Conservation (phyloP, 2,113 vertebrate species). For the Uropsilus gracilis region DNA sequence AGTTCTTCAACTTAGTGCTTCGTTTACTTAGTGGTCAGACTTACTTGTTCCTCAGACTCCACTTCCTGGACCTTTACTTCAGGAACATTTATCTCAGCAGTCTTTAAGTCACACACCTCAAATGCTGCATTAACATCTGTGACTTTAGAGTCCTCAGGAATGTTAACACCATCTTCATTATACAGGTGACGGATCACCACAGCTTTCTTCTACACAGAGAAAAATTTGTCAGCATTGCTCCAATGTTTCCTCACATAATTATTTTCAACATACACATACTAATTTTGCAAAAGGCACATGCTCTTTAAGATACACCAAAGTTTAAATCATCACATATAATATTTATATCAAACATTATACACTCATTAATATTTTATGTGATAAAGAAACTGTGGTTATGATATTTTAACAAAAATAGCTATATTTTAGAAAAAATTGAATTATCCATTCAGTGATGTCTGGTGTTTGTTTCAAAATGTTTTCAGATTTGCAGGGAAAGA, state of each 20-base stretch:
- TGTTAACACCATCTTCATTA: conserved; percentile 32
- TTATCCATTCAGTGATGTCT: neutral
- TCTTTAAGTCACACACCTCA: conserved; percentile 25
- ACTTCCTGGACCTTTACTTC: conserved; percentile 65
- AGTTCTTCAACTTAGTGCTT: neutral
- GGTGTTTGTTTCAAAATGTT: conserved; percentile 9
- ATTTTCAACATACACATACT: neutral
- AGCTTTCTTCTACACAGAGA: conserved; percentile 77
- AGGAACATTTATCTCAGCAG: conserved; percentile 52
- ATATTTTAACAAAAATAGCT: neutral
- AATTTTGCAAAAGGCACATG: neutral
- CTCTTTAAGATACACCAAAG: neutral
- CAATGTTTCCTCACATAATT: neutral
- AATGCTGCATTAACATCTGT: conserved; percentile 60
- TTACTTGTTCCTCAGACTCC: conserved; percentile 80
- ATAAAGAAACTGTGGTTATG: neutral
- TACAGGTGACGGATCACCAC: conserved; percentile 87
- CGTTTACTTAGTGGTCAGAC: neutral
- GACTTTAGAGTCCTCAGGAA: conserved; percentile 31
- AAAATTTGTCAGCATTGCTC: conserved; percentile 2
- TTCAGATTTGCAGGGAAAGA: neutral
- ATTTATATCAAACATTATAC: neutral
- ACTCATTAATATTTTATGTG: neutral
- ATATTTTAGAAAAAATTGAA: conserved; percentile 10
- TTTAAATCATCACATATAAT: neutral